phyloP scores from a whole-genome alignment of 2,888 invertebrate genomes.

The Unio pictorum region DNA sequence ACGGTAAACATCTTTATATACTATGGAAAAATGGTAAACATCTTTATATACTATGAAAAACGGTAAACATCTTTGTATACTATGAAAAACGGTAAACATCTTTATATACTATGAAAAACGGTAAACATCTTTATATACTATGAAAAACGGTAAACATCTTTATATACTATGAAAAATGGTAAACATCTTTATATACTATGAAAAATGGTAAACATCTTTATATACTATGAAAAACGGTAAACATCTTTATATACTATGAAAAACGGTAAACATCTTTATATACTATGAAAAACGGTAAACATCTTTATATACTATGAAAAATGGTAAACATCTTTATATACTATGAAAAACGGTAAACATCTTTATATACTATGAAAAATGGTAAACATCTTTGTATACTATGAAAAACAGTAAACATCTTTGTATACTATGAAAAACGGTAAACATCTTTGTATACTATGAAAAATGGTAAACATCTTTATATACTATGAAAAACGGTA shows the following conservation, averaged over 20 bases:
- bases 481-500: too few relatives aligned
- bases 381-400: too few relatives aligned
- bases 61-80: conserved; percentile 38
- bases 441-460: too few relatives aligned
- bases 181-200: conserved; percentile 13
- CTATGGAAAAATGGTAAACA: too few relatives aligned
- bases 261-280: too few relatives aligned
- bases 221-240: conserved; percentile 57
- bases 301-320: background rate
- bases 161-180: conserved; percentile 58
- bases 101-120: conserved; percentile 52
- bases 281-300: conserved; percentile 58
- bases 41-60: conserved; percentile 53
- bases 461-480: conserved; percentile 47
- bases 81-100: too few relatives aligned
- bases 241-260: conserved; percentile 2
- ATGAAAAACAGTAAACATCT: conserved; percentile 52
- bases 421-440: background rate
- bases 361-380: background rate
- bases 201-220: too few relatives aligned
- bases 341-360: conserved; percentile 56
- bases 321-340: too few relatives aligned
- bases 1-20: conserved; percentile 39
- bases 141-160: too few relatives aligned
- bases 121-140: conserved; percentile 34